Base-by-base conservation (phyloP, 1,140 invertebrate genomes). In the Chrysomallon squamiferum region DNA sequence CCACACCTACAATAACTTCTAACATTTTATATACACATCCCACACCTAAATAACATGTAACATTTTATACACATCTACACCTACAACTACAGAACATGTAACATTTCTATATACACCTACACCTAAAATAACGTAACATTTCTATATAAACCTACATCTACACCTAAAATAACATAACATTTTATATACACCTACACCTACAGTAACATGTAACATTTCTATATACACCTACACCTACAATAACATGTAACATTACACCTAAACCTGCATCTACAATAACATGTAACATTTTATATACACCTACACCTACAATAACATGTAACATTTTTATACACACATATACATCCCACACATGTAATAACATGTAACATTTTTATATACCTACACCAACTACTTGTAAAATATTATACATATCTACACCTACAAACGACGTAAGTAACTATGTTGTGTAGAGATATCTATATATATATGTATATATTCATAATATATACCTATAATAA, bases 191-290 rank as follows among this genome's bases (percentile, higher is more conserved):
- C n/a, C n/a, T 43, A 43, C 41, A 43, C 9, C 9, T 11, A 43
- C 41, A 11, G 9, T n/a, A n/a, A n/a, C n/a, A n/a, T n/a, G n/a
- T n/a, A n/a, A n/a, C 72, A 58, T 77, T 68, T 4, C 76, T 82
- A 47, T 79, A 76, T 3, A 76, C 80, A 73, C 80, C 81, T 81
- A 85, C 4, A 85, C 81, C 81, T 83, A 50, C 11, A 63, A 62
- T 41, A 27, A 65, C 6, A 62, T 13, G n/a, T n/a, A n/a, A n/a
- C n/a, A n/a, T n/a, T n/a, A n/a, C n/a, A n/a, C n/a, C n/a, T n/a
- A n/a, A n/a, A 47, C 35, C n/a, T 29, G 61, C 18, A 30, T 11
- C 38, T 13, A 60, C 2, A 22, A 27, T 27, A 59, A 38, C 6
- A 22, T 32, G 13, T 57, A 13, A 35, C 33, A 38, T 20, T 4